Percentiles rank a stretch among this genome's conserved stretches.
Evolutionary conservation across 2,888 invertebrate genomes (phyloP).

Genomic region (Xanthorhoe designata): DNA sequence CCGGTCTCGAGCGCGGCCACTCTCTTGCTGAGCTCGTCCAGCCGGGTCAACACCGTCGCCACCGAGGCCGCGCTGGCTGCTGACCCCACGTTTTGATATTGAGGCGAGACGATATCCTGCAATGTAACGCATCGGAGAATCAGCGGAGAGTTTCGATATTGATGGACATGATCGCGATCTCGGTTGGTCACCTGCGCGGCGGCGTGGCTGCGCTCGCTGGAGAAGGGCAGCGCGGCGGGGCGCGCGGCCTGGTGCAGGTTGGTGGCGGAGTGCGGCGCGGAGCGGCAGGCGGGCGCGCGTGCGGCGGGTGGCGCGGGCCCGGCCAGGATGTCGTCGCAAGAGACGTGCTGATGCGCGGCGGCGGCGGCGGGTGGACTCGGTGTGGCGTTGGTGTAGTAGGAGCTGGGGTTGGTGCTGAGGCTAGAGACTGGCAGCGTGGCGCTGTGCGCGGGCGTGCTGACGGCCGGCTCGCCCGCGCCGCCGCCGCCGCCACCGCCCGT

Average conservation of each 20-base stretch:
- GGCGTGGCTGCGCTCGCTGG: constrained; percentile 66
- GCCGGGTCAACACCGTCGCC: constrained; percentile 86
- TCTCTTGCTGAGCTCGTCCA: constrained; percentile 89
- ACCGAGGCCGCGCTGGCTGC: constrained; percentile 73
- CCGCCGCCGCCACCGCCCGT: constrained; percentile 62
- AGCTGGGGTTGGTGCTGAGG: constrained; percentile 81
- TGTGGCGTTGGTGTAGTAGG: constrained; percentile 87
- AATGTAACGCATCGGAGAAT: constrained; percentile 29
- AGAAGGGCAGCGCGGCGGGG: constrained; percentile 69
- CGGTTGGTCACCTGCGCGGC: constrained; percentile 37
- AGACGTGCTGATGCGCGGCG: constrained; percentile 73
- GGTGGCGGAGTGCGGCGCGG: constrained; percentile 80
- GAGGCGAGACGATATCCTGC: constrained; percentile 78
- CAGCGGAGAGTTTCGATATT: neutral
- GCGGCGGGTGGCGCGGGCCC: constrained; percentile 64
- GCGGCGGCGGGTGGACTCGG: constrained; percentile 83
- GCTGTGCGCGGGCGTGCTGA: constrained; percentile 80
- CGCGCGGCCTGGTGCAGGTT: constrained; percentile 78
- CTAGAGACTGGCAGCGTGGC: constrained; percentile 84
- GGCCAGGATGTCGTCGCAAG: constrained; percentile 79
- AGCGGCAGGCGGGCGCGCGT: constrained; percentile 74
- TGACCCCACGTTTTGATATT: constrained; percentile 78
- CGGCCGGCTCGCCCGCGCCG: constrained; percentile 71
- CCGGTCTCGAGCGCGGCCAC: constrained; percentile 90
- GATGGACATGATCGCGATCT: neutral